phyloP scores from a whole-genome alignment of 2,797 vertebrate genomes.

The Semotilus atromaculatus region DNA sequence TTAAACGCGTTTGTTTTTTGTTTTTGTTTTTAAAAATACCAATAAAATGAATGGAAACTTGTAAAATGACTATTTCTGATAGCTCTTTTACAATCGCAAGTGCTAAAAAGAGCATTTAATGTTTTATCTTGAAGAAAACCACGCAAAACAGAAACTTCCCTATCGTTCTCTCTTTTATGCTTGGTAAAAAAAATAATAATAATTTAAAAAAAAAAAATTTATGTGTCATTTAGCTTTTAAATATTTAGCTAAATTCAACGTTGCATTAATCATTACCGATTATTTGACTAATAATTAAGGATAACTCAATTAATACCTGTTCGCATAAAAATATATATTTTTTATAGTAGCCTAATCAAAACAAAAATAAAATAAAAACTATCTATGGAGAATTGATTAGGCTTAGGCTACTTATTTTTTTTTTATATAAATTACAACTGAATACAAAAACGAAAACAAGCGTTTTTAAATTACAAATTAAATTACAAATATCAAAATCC shows the following conservation, averaged over 20 bases:
- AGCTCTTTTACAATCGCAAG: not conserved
- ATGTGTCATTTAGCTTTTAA: not conserved
- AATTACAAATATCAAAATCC: no score
- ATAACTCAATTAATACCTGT: not conserved
- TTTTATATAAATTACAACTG: no score
- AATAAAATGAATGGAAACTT: not conserved
- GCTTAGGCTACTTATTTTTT: no score
- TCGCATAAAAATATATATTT: not conserved
- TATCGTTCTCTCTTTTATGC: not conserved
- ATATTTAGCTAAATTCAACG: not conserved
- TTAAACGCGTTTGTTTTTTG: not conserved
- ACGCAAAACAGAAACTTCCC: not conserved
- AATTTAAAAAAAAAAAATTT: no score
- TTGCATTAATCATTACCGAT: not conserved
- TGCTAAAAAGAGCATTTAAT: not conserved
- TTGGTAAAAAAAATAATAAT: not conserved
- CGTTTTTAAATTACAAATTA: no score
- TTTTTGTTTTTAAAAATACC: not conserved
- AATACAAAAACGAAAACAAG: not conserved
- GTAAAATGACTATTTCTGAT: not conserved
- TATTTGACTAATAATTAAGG: not conserved
- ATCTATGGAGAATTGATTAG: no score
- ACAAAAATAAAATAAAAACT: no score
- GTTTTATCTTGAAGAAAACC: not conserved
- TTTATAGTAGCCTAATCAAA: not conserved